Evolutionary conservation across 2,888 invertebrate species (phyloP), one percentile per base, ranked within the genome.

Genomic region (Drosophila rubida): DNA sequence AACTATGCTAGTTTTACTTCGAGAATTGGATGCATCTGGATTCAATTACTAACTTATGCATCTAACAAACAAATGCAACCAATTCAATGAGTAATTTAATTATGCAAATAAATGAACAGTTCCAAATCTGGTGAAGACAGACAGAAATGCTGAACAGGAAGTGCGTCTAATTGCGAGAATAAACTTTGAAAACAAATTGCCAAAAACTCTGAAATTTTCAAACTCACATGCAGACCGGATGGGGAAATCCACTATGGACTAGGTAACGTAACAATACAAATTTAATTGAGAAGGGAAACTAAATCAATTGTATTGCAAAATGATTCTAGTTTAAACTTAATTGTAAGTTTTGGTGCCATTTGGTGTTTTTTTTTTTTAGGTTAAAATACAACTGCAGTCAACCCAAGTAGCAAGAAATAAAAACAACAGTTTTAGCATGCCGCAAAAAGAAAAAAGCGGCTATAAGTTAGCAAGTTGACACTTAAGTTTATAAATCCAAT

Each of bases 401-500:
- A 66, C 51, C 55, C 54, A 44, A 45, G 37, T 39, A 48, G 23
- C 22, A 30, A 39, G 39, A 35, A 30, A 13, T 8, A n/a, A 14
- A 32, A 27, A 54, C 13, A 14, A 27, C 55, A 42, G 50, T 62
- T 50, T 41, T 25, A 19, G 6, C 39, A 61, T 55, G 16, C 16
- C 8, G 6, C 9, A 39, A 14, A 8, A 13, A 44, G n/a, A 45
- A 45, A 35, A 14, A 5, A 13, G 35, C 16, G 32, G 13, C 14
- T 39, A 50, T 58, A 64, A 41, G 54, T 27, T 25, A 22, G 5
- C 14, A 23, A 42, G 81, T 84, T 87, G 73, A 69, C 78, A 73
- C 85, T 82, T 69, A 78, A 87, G 85, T 80, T 80, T 87, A 72
- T 75, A 86, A 86, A 86, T 87, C 82, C 86, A 88, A 87, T 88